Conservation (phyloP, 2,888 invertebrate genomes). For the Sphaeridia pumilis region DNA sequence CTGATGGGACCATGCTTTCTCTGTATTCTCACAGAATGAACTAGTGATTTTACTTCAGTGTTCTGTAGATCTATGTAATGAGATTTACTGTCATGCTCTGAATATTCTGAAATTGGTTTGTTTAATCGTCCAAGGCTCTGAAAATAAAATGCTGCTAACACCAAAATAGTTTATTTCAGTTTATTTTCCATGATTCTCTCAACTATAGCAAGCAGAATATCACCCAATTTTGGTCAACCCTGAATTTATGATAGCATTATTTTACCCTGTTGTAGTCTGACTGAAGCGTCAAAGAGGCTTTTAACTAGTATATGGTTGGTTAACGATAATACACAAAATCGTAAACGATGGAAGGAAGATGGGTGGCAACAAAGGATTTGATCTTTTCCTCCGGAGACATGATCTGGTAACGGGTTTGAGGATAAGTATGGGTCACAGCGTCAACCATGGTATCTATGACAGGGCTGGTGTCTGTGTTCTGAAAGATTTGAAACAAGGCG, state of each 20-base stretch:
- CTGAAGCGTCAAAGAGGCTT: too few relatives aligned
- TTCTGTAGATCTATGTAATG: not conserved
- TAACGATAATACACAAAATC: constrained; percentile 8
- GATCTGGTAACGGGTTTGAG: constrained; percentile 69
- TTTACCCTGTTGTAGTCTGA: too few relatives aligned
- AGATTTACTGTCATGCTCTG: not conserved
- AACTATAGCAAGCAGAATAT: not conserved
- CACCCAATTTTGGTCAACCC: too few relatives aligned
- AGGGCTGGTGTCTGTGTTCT: constrained; percentile 65
- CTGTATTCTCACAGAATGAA: constrained; percentile 47
- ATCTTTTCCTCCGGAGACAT: constrained; percentile 65
- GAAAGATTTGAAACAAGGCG: constrained; percentile 28
- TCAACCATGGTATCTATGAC: constrained; percentile 64
- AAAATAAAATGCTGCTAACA: not conserved
- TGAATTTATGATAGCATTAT: too few relatives aligned
- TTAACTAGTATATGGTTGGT: too few relatives aligned
- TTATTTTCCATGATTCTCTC: not conserved
- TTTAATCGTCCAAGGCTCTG: not conserved
- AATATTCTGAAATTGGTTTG: not conserved
- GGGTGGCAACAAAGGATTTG: constrained; percentile 66
- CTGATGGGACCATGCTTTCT: constrained; percentile 58
- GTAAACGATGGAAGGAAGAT: constrained; percentile 63
- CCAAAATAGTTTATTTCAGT: not conserved
- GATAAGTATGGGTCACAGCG: constrained; percentile 67
- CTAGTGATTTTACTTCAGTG: not conserved